Conservation (phyloP, 2,113 vertebrate genomes). For the Brachypodius melanocephalos region DNA sequence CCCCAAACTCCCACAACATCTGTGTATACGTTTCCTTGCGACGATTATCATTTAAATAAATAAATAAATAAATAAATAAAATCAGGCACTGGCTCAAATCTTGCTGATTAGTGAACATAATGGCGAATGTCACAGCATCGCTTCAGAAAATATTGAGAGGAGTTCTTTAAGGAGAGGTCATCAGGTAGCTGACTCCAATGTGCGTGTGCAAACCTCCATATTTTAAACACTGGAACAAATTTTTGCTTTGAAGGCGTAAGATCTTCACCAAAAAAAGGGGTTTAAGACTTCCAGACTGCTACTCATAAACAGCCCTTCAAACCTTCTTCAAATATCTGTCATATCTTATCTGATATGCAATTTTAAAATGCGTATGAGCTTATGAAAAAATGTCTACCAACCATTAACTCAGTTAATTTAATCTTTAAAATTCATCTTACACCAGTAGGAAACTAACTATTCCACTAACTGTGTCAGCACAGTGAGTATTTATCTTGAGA, state of each 20-base stretch:
- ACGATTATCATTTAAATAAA: neutral
- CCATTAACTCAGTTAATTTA: neutral
- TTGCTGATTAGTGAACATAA: neutral
- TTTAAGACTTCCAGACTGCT: neutral
- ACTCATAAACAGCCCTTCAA: neutral
- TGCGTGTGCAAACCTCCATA: neutral
- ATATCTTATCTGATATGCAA: neutral
- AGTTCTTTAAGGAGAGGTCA: neutral
- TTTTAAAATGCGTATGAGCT: neutral
- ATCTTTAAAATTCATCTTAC: neutral
- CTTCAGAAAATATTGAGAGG: neutral
- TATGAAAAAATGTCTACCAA: neutral
- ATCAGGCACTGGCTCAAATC: neutral
- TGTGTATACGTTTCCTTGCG: slow-evolving; percentile 63
- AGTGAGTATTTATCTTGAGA: neutral
- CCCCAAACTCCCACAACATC: slow-evolving; percentile 70
- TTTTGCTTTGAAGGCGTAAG: neutral
- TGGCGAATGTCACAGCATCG: neutral
- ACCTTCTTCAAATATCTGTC: neutral
- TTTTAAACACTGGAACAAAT: neutral
- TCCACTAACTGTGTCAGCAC: neutral
- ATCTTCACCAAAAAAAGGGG: neutral
- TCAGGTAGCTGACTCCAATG: neutral
- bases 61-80: neutral
- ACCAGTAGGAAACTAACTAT: neutral